Percentiles rank a stretch among this genome's conserved stretches.
Evolutionary conservation across 1,140 invertebrate species (phyloP).

Genomic region (Drosophila guanche): DNA sequence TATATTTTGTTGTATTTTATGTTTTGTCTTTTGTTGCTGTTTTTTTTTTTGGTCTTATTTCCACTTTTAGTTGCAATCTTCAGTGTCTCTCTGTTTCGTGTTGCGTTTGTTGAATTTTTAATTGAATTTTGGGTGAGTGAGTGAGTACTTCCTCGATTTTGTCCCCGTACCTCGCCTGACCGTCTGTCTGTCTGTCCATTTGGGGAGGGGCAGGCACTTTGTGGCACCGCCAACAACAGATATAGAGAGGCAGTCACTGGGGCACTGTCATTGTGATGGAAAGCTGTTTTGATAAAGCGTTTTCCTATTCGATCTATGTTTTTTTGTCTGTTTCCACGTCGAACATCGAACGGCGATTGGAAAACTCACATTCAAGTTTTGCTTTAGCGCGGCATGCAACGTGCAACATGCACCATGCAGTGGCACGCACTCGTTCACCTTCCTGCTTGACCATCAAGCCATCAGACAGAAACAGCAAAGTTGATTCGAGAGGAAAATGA

Average conservation of each 20-base stretch:
- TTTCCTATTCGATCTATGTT: conserved; percentile 31
- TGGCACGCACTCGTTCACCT: background rate
- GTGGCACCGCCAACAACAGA: no score
- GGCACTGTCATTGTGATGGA: conserved; percentile 29
- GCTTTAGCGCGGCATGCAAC: conserved; percentile 14
- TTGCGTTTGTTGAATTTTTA: conserved; percentile 71
- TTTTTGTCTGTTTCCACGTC: background rate
- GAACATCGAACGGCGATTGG: conserved; percentile 20
- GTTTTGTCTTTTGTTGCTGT: background rate
- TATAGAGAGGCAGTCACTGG: no score
- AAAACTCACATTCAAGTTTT: conserved; percentile 13
- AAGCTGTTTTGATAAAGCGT: conserved; percentile 49
- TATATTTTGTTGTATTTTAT: conserved; percentile 56
- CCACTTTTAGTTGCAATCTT: background rate
- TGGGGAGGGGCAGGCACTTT: background rate
- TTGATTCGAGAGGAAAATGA: no score
- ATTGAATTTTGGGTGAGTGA: conserved; percentile 65
- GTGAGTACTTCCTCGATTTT: conserved; percentile 50
- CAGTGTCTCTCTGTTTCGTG: conserved; percentile 26
- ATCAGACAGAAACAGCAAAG: no score
- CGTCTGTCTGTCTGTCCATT: conserved; percentile 11
- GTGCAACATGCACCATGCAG: background rate
- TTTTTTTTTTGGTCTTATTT: conserved; percentile 19
- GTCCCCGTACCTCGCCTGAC: background rate
- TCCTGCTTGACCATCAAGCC: background rate